Percentiles rank a stretch among this genome's conserved stretches.
Conservation (phyloP, 2,797 vertebrate species). For the Eupleurogrammus muticus region DNA sequence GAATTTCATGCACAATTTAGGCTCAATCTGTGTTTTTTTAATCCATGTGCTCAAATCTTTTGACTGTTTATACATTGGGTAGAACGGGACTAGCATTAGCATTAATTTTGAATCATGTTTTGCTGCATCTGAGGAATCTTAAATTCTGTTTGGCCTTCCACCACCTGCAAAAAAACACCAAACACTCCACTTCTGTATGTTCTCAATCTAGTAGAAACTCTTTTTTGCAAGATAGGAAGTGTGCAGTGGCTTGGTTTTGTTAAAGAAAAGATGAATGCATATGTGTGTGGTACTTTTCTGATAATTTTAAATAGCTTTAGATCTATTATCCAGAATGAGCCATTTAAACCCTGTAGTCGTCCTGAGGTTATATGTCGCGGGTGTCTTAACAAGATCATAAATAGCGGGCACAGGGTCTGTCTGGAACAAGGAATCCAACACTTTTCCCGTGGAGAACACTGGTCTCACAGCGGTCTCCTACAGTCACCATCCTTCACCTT, state of each 20-base stretch:
- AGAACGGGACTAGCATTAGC: too few species aligned
- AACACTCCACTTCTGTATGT: too few species aligned
- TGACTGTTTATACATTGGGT: too few species aligned
- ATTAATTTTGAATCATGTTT: too few species aligned
- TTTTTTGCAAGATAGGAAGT: background rate
- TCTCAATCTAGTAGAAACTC: too few species aligned
- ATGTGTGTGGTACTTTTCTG: background rate
- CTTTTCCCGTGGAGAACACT: slow-evolving; percentile 56
- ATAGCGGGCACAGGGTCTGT: slow-evolving; percentile 50
- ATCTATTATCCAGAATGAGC: slow-evolving; percentile 17
- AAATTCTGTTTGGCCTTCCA: too few species aligned
- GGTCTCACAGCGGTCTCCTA: slow-evolving; percentile 37
- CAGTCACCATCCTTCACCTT: slow-evolving; percentile 51
- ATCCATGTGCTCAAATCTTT: too few species aligned
- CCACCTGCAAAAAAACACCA: too few species aligned
- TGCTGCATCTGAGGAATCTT: too few species aligned
- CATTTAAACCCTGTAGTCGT: background rate
- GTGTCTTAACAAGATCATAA: slow-evolving; percentile 58
- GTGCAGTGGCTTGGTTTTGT: too few species aligned
- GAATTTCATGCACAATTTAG: background rate
- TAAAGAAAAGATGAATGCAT: too few species aligned
- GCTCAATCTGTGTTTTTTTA: background rate
- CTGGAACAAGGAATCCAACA: slow-evolving; percentile 55
- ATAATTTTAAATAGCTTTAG: slow-evolving; percentile 2
- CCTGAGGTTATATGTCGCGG: slow-evolving; percentile 48